These are phyloP conservation scores for Zaprionus gabonicus DNA, from an alignment of 1,140 invertebrate genomes.

Conservation along the genomic window DNA sequence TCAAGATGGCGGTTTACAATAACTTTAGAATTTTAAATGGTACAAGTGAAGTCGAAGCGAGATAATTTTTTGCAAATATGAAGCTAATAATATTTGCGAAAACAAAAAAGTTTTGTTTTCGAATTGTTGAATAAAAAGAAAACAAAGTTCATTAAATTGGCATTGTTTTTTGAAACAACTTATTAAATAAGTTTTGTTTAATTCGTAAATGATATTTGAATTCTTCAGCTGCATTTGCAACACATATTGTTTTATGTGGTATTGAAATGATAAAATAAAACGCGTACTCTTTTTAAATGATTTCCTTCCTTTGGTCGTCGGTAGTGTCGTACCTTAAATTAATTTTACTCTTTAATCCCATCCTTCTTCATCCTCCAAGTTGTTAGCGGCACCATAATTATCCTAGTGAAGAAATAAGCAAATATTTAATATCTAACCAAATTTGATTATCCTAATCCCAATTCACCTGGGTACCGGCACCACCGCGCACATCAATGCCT, in stretches of 20 bases:
- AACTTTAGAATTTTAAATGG: too few species aligned
- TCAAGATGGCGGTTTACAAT: too few species aligned
- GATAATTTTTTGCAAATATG: too few species aligned
- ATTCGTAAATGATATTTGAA: constrained; percentile 6
- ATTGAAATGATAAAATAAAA: neutral
- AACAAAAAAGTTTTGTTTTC: too few species aligned
- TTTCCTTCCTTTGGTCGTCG: neutral
- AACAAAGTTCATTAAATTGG: too few species aligned
- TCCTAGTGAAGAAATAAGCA: constrained; percentile 25
- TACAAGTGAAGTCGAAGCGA: too few species aligned
- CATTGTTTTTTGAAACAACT: neutral
- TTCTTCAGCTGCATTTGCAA: constrained; percentile 16
- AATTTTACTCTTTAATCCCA: constrained; percentile 50
- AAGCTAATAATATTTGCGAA: too few species aligned
- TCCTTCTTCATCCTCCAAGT: constrained; percentile 39
- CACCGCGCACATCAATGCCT: constrained; percentile 85
- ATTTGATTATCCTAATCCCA: neutral
- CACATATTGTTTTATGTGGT: neutral
- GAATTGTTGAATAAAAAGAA: too few species aligned
- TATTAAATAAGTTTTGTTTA: constrained; percentile 27
- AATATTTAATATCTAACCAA: neutral
- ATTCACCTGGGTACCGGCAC: constrained; percentile 48
- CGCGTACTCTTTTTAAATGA: neutral
- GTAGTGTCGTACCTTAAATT: neutral
- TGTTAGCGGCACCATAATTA: neutral